Evolutionary conservation across 2,888 invertebrate species (phyloP), one percentile per base, ranked within the genome.

Genomic region (Venusia cambrica): DNA sequence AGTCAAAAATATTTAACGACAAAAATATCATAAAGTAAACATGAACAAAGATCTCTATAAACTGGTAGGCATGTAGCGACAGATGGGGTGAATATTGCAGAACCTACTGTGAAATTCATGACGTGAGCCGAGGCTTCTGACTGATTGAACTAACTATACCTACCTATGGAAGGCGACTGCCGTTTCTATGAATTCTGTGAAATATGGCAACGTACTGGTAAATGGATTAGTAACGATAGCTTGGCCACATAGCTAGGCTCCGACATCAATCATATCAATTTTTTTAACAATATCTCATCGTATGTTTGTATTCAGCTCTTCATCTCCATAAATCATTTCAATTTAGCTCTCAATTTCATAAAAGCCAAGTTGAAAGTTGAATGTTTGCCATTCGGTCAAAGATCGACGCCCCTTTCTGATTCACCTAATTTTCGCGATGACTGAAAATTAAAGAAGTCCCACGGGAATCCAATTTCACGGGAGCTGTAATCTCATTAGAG

Each of bases 381-480:
- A 55, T 56, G 56, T 45, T 54, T 58, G 57, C 54, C 53, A 62
- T 64, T 62, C 62, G 56, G 36, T 45, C 52, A 49, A 52, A 52
- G 53, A 50, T 54, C 48, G 45, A 31, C 49, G 54, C 62, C 54
- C 56, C 57, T 57, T 62, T 52, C 45, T 55, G 64, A 66, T 71
- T 65, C 58, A 67, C 64, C 67, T 72, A 78, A 83, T 83, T 83
- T 80, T 78, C 75, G 44, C 68, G 69, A 68, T 72, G 75, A 73
- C 71, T 79, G 79, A 73, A 83, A 83, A 81, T 81, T 81, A 76
- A 84, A 83, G 81, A 80, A 81, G 74, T 79, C 78, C 65, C 71
- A 66, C 68, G 75, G 56, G 74, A 74, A 80, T 80, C 75, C 77
- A 84, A 84, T 84, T 83, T 79, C 73, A 77, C 75, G 71, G 74